phyloP scores from a whole-genome alignment of 2,113 vertebrate species.

The Menura novaehollandiae region DNA sequence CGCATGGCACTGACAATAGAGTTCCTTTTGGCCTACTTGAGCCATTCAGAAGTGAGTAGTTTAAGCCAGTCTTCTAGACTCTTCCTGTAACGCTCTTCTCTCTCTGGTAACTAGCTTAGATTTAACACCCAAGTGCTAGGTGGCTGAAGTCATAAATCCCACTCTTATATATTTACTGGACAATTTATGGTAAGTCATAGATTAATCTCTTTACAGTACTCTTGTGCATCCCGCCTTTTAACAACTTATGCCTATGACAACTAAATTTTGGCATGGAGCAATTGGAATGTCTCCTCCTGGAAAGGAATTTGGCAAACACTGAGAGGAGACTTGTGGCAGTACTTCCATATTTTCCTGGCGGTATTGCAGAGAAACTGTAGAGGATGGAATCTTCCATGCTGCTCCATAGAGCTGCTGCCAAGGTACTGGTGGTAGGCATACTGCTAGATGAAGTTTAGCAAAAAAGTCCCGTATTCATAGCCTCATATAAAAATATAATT shows the following conservation, averaged over 20 bases:
- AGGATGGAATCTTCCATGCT: conserved; percentile 36
- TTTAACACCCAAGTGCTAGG: neutral
- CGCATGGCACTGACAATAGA: accelerated
- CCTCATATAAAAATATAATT: neutral
- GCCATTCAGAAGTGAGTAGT: neutral
- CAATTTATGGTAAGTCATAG: neutral
- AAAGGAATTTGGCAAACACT: conserved; percentile 26
- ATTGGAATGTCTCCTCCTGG: conserved; percentile 21
- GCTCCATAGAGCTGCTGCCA: neutral
- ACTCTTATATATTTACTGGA: neutral
- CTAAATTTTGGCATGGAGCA: neutral
- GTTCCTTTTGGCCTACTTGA: neutral
- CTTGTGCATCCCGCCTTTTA: neutral
- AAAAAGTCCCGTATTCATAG: neutral
- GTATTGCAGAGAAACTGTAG: neutral
- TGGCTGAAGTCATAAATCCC: neutral
- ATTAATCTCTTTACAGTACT: neutral
- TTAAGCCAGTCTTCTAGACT: neutral
- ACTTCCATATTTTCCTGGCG: conserved; percentile 43
- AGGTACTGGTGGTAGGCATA: neutral
- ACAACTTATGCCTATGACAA: neutral
- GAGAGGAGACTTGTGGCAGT: conserved; percentile 9
- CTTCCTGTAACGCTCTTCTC: neutral
- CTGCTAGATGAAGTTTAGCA: neutral
- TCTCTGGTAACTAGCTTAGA: neutral